Evolutionary conservation across 2,113 vertebrate species (phyloP).

Genomic region (Gadus chalcogrammus): DNA sequence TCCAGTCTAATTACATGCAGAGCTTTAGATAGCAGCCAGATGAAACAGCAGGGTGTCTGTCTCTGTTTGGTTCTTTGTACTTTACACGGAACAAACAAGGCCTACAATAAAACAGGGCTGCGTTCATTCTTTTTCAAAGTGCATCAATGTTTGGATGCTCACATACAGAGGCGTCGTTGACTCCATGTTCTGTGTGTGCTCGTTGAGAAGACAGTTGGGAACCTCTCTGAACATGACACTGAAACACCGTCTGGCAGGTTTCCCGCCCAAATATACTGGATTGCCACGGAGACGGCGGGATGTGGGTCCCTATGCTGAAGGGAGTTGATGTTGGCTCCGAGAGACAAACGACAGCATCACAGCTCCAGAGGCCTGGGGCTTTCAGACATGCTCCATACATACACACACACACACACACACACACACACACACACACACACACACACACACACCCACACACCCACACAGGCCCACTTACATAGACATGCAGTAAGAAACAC

Average conservation of each 20-base stretch:
- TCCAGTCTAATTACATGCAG: background rate
- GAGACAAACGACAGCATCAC: conserved; percentile 35
- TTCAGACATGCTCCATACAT: conserved; percentile 42
- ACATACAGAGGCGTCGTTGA: conserved; percentile 35
- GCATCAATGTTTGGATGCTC: conserved; percentile 24
- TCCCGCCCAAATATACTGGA: conserved; percentile 59
- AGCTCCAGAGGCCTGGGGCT: conserved; percentile 39
- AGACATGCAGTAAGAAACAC: background rate
- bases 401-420: conserved; percentile 11
- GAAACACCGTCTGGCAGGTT: conserved; percentile 45
- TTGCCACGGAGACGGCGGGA: conserved; percentile 59
- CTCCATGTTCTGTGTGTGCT: conserved; percentile 9
- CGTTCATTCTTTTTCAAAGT: conserved; percentile 17
- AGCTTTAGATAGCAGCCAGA: background rate
- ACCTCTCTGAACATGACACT: conserved; percentile 35
- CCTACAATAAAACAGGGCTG: too few relatives aligned
- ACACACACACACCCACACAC: background rate
- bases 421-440: conserved; percentile 9
- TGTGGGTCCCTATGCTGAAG: conserved; percentile 48
- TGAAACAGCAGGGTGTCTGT: background rate
- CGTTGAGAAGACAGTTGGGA: conserved; percentile 35
- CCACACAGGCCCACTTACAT: conserved; percentile 13
- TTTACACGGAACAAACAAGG: background rate
- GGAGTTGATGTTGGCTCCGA: conserved; percentile 65
- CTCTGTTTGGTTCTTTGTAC: background rate